Conservation (phyloP, 2,888 invertebrate species). For the Chaetoderma sp. region DNA sequence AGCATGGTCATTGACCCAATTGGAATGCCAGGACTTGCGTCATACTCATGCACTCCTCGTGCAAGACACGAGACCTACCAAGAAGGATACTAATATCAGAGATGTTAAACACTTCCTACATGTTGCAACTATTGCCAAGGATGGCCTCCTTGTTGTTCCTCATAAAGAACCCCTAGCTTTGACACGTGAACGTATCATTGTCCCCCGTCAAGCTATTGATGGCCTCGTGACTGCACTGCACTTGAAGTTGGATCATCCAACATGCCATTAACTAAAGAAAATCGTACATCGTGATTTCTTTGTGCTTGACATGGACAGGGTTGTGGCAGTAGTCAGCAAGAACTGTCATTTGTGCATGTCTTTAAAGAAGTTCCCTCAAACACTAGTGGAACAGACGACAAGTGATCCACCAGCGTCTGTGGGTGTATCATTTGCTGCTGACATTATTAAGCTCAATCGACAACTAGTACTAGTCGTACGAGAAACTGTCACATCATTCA, state of each 20-base stretch:
- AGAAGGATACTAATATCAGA: too few relatives aligned
- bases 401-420: conserved; percentile 32
- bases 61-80: too few relatives aligned
- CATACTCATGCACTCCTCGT: too few relatives aligned
- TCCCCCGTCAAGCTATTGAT: conserved; percentile 35
- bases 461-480: conserved; percentile 36
- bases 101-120: too few relatives aligned
- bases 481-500: conserved; percentile 34
- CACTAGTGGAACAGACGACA: conserved; percentile 32
- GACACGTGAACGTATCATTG: conserved; percentile 35
- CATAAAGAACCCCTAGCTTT: conserved; percentile 18
- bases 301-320: conserved; percentile 32
- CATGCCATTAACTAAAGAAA: conserved; percentile 35
- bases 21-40: too few relatives aligned
- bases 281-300: conserved; percentile 38
- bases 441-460: conserved; percentile 38
- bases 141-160: too few relatives aligned
- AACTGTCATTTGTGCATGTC: conserved; percentile 40
- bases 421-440: conserved; percentile 41
- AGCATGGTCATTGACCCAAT: too few relatives aligned
- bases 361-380: conserved; percentile 29
- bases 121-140: too few relatives aligned
- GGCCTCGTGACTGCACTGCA: conserved; percentile 39
- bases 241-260: conserved; percentile 39
- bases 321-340: conserved; percentile 22